phyloP scores from a whole-genome alignment of 1,140 invertebrate species.

The Drosophila navojoa region DNA sequence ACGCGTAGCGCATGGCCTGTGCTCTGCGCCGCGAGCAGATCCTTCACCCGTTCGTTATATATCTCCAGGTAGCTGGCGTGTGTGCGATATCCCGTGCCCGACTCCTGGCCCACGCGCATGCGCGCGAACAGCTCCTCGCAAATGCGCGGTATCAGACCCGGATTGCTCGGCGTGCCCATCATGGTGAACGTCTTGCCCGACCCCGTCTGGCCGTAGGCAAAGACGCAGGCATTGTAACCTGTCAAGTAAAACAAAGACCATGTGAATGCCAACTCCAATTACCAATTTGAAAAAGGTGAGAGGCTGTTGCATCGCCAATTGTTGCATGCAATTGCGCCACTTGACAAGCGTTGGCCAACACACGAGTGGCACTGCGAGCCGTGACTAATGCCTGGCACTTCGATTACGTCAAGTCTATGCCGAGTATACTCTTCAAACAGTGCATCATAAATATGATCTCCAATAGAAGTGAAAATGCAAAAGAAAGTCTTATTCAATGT shows the following conservation, averaged over 20 bases:
- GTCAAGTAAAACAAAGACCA: constrained; percentile 34
- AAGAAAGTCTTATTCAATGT: too few species aligned
- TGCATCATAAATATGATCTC: neutral
- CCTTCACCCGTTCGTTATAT: constrained; percentile 96
- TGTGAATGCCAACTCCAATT: constrained; percentile 16
- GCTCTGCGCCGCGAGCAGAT: constrained; percentile 89
- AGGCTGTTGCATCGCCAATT: constrained; percentile 12
- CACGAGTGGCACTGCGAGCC: constrained; percentile 9
- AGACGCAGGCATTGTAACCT: constrained; percentile 99
- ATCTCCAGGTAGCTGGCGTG: constrained; percentile 96
- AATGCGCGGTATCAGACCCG: constrained; percentile 94
- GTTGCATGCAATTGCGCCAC: constrained; percentile 28
- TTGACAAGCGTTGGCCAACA: constrained; percentile 19
- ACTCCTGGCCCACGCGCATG: constrained; percentile 91
- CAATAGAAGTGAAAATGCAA: too few species aligned
- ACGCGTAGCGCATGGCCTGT: constrained; percentile 91
- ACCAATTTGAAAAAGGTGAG: constrained; percentile 17
- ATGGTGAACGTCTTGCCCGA: constrained; percentile 99
- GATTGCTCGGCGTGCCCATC: constrained; percentile 95
- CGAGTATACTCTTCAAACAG: neutral
- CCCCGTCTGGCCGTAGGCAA: constrained; percentile 92
- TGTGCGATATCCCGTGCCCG: constrained; percentile 91
- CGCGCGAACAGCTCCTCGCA: constrained; percentile 91
- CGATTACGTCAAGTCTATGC: neutral
- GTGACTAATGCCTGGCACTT: constrained; percentile 9